A percentile compares a stretch with the other conserved stretches of the same genome.
Evolutionary conservation across 2,113 vertebrate species (phyloP).

Genomic region (Cochlearius cochlearius): DNA sequence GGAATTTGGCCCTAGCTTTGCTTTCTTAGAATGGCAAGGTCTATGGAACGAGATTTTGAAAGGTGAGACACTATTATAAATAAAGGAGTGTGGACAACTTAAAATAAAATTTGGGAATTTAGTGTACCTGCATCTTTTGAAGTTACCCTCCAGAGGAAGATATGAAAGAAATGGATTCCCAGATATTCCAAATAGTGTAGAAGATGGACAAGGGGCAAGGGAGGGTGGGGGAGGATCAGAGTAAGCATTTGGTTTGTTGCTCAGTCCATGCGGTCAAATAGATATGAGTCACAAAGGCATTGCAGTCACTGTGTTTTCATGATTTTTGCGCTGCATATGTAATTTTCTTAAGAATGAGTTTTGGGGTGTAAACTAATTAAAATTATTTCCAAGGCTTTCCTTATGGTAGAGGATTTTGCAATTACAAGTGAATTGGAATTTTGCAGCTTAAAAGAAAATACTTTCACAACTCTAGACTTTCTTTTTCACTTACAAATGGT

Average conservation of each 20-base stretch:
- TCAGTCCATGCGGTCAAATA: background rate
- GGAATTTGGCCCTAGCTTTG: background rate
- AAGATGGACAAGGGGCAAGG: background rate
- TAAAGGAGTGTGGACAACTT: background rate
- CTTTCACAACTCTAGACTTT: background rate
- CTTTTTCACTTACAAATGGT: background rate
- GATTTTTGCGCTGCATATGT: background rate
- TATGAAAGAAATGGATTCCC: background rate
- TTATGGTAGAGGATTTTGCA: background rate
- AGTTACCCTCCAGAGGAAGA: background rate
- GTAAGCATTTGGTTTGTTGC: background rate
- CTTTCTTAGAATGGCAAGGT: background rate
- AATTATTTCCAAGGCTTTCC: background rate
- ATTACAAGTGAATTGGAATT: background rate
- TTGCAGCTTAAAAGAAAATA: background rate
- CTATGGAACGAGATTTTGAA: background rate
- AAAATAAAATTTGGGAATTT: background rate
- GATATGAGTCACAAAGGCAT: background rate
- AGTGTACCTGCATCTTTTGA: background rate
- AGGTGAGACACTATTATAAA: background rate
- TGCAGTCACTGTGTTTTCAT: accelerated
- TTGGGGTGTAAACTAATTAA: background rate
- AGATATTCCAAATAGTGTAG: background rate
- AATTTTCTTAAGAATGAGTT: background rate
- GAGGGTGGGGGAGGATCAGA: background rate